These are phyloP conservation scores for Bos javanicus DNA, from an alignment of 2,113 vertebrate genomes.

Conservation along the genomic window DNA sequence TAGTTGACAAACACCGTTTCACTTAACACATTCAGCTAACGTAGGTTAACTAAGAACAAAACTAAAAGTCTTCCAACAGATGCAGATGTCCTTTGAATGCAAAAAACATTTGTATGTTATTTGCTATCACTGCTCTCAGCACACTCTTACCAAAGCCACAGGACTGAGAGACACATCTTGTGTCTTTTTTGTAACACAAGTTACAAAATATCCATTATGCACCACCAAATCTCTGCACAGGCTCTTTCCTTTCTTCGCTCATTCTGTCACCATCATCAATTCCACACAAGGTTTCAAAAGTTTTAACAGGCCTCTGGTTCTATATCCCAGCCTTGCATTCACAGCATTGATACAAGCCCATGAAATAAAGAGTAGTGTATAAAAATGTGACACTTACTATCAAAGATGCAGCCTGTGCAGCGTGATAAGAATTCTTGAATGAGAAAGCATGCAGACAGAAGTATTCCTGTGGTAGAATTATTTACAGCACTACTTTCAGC, in stretches of 20 bases:
- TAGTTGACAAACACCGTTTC: conserved; percentile 90
- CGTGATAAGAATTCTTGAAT: conserved; percentile 95
- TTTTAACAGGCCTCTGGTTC: conserved; percentile 90
- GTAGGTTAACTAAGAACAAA: conserved; percentile 85
- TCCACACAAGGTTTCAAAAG: conserved; percentile 96
- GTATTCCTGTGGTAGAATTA: conserved; percentile 89
- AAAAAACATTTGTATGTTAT: conserved; percentile 91
- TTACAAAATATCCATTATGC: conserved; percentile 86
- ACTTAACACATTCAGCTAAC: conserved; percentile 91
- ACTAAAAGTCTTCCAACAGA: conserved; percentile 85
- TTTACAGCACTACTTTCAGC: conserved; percentile 97
- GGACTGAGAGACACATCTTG: conserved; percentile 94
- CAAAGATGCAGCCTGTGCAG: conserved; percentile 94
- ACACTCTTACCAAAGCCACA: conserved; percentile 97
- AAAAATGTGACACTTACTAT: conserved; percentile 99
- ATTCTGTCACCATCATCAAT: conserved; percentile 97
- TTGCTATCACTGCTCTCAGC: conserved; percentile 92
- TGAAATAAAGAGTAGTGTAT: conserved; percentile 92
- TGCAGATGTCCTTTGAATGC: conserved; percentile 90
- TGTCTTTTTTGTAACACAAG: conserved; percentile 73
- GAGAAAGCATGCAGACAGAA: conserved; percentile 97
- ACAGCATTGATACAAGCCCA: conserved; percentile 89
- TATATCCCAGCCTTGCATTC: conserved; percentile 90
- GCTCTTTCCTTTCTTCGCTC: conserved; percentile 92
- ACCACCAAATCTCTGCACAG: conserved; percentile 95